phyloP scores from a whole-genome alignment of 2,888 invertebrate genomes.

The Pseudanteris insignis region DNA sequence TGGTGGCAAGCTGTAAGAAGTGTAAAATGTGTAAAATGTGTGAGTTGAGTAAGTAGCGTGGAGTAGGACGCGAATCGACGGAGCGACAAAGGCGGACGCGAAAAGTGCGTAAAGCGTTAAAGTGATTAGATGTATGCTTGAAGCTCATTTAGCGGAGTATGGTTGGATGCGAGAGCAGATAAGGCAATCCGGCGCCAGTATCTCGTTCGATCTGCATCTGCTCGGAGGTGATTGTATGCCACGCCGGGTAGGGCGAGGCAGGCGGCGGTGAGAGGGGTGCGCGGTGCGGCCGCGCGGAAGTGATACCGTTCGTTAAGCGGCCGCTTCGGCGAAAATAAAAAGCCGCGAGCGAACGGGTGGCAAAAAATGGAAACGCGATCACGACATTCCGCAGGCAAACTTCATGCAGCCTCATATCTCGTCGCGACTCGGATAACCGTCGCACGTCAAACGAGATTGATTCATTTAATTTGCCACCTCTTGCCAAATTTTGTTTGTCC shows the following conservation, averaged over 20 bases:
- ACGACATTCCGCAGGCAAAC: conserved; percentile 45
- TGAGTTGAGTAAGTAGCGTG: too few relatives aligned
- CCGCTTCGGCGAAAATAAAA: conserved; percentile 16
- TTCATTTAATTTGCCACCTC: too few relatives aligned
- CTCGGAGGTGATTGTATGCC: conserved; percentile 39
- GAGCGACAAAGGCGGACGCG: too few relatives aligned
- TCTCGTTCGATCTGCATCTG: conserved; percentile 39
- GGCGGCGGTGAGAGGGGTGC: conserved; percentile 20
- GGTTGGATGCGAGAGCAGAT: too few relatives aligned
- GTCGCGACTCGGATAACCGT: conserved; percentile 44
- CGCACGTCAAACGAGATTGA: not conserved
- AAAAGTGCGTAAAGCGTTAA: conserved; percentile 26
- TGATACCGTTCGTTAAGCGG: conserved; percentile 42
- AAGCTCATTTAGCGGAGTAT: conserved; percentile 27
- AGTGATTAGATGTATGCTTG: conserved; percentile 28
- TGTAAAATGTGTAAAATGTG: too few relatives aligned
- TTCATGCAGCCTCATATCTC: conserved; percentile 45
- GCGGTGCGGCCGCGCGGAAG: conserved; percentile 39
- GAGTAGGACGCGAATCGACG: too few relatives aligned
- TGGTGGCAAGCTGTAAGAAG: too few relatives aligned
- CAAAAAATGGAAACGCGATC: conserved; percentile 33
- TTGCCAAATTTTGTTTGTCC: conserved; percentile 16
- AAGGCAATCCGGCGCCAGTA: conserved; percentile 36
- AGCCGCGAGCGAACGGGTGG: not conserved
- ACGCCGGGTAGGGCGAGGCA: too few relatives aligned